These are phyloP conservation scores for Malthinus flaveolus DNA, from an alignment of 2,888 invertebrate species.

Conservation along the genomic window DNA sequence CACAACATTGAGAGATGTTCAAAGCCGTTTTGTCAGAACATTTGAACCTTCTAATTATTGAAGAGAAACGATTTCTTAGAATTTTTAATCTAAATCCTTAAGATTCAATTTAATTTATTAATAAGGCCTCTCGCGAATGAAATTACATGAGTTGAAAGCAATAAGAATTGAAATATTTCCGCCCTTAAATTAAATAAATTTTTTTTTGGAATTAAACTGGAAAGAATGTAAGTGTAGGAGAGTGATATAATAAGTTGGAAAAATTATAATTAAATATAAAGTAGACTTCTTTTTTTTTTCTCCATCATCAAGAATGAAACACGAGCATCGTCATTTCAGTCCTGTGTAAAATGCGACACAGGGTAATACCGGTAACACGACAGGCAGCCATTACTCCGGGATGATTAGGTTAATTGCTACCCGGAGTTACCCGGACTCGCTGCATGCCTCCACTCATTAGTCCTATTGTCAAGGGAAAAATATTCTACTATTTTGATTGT, in stretches of 20 bases:
- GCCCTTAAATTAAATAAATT: too few relatives aligned
- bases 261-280: slow-evolving; percentile 21
- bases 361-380: slow-evolving; percentile 27
- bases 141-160: too few relatives aligned
- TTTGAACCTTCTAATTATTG: too few relatives aligned
- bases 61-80: too few relatives aligned
- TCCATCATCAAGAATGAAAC: slow-evolving; percentile 17
- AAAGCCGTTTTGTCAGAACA: too few relatives aligned
- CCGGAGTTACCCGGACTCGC: slow-evolving; percentile 36
- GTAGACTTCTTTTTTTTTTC: slow-evolving; percentile 8
- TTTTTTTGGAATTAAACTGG: too few relatives aligned
- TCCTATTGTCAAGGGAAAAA: slow-evolving; percentile 40
- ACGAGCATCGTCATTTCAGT: slow-evolving; percentile 26
- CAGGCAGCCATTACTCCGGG: slow-evolving; percentile 38
- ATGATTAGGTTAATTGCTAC: slow-evolving; percentile 44
- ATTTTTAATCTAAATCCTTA: too few relatives aligned
- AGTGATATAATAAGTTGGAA: neutral
- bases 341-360: slow-evolving; percentile 20
- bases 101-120: too few relatives aligned
- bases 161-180: too few relatives aligned
- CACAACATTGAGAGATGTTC: too few relatives aligned
- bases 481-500: slow-evolving; percentile 33
- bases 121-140: too few relatives aligned
- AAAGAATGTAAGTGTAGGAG: too few relatives aligned
- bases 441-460: slow-evolving; percentile 41